Conservation (phyloP, 2,888 invertebrate genomes). For the Pardosa pseudoannulata region DNA sequence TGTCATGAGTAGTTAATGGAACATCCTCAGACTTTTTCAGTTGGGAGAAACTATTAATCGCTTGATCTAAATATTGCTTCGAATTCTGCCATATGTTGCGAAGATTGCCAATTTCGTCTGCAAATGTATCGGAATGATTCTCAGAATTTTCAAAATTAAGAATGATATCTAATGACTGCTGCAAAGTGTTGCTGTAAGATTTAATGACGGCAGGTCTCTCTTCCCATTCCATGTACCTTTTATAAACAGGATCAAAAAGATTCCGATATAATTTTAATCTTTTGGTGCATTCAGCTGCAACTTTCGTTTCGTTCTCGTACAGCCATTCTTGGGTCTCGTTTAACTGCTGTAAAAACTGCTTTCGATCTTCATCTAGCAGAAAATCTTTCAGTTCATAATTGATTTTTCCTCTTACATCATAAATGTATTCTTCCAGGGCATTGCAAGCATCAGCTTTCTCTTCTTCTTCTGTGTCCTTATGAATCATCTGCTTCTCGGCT, state of each 20-base stretch:
- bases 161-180: not conserved
- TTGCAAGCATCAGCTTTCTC: conserved; percentile 96
- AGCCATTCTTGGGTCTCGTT: conserved; percentile 96
- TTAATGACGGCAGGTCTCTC: not conserved
- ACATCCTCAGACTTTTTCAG: not conserved
- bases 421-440: conserved; percentile 98
- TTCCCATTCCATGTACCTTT: not conserved
- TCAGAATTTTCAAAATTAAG: not conserved
- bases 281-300: conserved; percentile 13
- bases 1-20: not conserved
- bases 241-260: conserved; percentile 14
- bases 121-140: not conserved
- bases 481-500: conserved; percentile 77
- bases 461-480: conserved; percentile 93
- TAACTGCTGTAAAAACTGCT: conserved; percentile 80
- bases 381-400: conserved; percentile 52
- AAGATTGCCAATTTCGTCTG: not conserved
- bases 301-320: conserved; percentile 84
- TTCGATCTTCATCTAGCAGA: conserved; percentile 74
- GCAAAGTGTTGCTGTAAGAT: not conserved
- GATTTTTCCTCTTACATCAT: conserved; percentile 93
- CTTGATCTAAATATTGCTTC: not conserved
- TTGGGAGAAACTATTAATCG: not conserved
- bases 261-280: conserved; percentile 15
- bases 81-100: not conserved